These are phyloP conservation scores for Drosophila kuntzei DNA, from an alignment of 2,888 invertebrate species.

Conservation along the genomic window DNA sequence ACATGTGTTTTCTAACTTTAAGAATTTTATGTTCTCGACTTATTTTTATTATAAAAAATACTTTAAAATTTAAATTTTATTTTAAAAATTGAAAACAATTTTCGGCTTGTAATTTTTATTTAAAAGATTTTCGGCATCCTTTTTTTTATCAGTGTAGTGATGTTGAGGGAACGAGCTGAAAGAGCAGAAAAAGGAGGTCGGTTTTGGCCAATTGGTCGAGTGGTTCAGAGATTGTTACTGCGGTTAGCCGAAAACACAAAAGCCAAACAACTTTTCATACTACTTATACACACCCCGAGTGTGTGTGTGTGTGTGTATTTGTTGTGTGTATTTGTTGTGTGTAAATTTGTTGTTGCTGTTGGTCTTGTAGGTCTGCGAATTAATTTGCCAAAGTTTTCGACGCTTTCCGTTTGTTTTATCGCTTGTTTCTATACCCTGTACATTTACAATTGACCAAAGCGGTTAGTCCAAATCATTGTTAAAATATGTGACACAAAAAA, in stretches of 20 bases:
- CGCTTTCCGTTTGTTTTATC: slow-evolving; percentile 60
- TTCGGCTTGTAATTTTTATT: too few species aligned
- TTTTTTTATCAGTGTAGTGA: too few species aligned
- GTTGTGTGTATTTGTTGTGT: slow-evolving; percentile 9
- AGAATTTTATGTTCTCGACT: too few species aligned
- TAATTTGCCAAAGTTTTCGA: slow-evolving; percentile 71
- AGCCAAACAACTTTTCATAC: slow-evolving; percentile 34
- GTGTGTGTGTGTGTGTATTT: slow-evolving; percentile 10
- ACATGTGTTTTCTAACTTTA: too few species aligned
- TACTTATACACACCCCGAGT: slow-evolving; percentile 6
- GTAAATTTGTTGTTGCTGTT: slow-evolving; percentile 11
- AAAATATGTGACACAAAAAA: background rate
- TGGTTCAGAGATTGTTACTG: slow-evolving; percentile 45
- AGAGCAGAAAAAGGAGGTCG: background rate
- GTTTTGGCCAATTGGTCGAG: slow-evolving; percentile 47
- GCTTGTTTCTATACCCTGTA: slow-evolving; percentile 55
- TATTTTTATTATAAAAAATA: too few species aligned
- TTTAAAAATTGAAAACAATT: too few species aligned
- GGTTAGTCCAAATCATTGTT: background rate
- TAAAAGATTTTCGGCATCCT: too few species aligned
- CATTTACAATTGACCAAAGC: background rate
- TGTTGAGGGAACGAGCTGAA: too few species aligned
- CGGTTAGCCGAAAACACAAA: slow-evolving; percentile 46
- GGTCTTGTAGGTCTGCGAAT: slow-evolving; percentile 51
- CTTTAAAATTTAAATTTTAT: too few species aligned